phyloP scores from a whole-genome alignment of 2,888 invertebrate genomes.

The Leptinotarsa juncta region DNA sequence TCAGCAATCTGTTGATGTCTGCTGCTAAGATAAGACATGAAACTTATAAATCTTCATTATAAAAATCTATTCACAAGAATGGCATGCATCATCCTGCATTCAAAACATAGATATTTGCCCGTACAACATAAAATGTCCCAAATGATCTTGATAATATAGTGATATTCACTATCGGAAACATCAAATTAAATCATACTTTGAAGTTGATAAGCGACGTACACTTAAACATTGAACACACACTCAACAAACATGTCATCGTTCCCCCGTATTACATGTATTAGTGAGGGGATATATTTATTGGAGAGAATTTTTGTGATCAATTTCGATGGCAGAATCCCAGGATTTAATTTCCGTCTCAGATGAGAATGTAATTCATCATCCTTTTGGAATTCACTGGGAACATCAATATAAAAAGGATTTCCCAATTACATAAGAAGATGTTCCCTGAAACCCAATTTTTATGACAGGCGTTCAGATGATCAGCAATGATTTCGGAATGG shows the following conservation, averaged over 20 bases:
- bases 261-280: neutral
- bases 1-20: too few relatives aligned
- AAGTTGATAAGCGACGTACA: too few relatives aligned
- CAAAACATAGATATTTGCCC: too few relatives aligned
- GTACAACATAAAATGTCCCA: too few relatives aligned
- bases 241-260: neutral
- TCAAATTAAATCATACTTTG: too few relatives aligned
- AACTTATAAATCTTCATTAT: too few relatives aligned
- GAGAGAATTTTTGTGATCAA: slow-evolving; percentile 35
- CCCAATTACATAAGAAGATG: slow-evolving; percentile 32
- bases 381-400: slow-evolving; percentile 35
- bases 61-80: too few relatives aligned
- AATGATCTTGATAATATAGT: too few relatives aligned
- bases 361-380: slow-evolving; percentile 42
- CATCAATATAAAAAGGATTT: slow-evolving; percentile 40
- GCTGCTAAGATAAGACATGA: too few relatives aligned
- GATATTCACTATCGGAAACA: too few relatives aligned
- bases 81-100: too few relatives aligned
- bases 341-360: slow-evolving; percentile 40
- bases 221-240: too few relatives aligned
- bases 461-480: slow-evolving; percentile 13
- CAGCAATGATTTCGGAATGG: slow-evolving; percentile 5
- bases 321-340: slow-evolving; percentile 31
- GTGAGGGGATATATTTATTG: slow-evolving; percentile 33
- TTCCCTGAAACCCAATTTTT: slow-evolving; percentile 21